phyloP scores from a whole-genome alignment of 1,140 invertebrate species.

The Pseudomyrmex sp. region DNA sequence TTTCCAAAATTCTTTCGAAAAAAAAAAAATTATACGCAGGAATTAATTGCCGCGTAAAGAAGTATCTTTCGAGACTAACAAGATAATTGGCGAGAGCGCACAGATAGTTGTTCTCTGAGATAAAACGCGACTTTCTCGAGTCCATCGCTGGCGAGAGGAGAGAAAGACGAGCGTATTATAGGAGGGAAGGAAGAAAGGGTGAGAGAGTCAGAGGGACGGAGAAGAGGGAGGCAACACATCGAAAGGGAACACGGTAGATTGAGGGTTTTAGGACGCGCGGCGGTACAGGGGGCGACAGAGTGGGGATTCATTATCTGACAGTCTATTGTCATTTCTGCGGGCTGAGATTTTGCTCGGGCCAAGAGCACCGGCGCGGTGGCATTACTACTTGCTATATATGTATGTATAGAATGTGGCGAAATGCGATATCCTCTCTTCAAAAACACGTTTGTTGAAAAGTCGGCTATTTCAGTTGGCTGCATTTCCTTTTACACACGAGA shows the following conservation, averaged over 20 bases:
- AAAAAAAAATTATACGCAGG: not conserved
- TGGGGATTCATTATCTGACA: conserved; percentile 82
- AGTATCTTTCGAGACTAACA: too few species aligned
- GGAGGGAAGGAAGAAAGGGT: conserved; percentile 2
- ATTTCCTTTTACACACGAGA: not conserved
- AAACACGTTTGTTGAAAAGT: conserved; percentile 69
- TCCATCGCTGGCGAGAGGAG: conserved; percentile 58
- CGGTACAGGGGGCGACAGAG: conserved; percentile 73
- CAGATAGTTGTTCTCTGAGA: conserved; percentile 59
- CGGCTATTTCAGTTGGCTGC: conserved; percentile 49
- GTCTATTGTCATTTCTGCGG: conserved; percentile 82
- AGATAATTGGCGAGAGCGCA: not conserved
- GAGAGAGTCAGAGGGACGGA: conserved; percentile 20
- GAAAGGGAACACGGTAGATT: conserved; percentile 69
- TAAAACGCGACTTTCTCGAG: conserved; percentile 69
- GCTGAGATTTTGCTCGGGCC: conserved; percentile 78
- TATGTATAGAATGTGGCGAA: conserved; percentile 44
- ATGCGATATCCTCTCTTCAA: conserved; percentile 65
- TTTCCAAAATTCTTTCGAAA: too few species aligned
- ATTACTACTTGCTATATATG: conserved; percentile 60
- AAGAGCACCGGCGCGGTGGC: conserved; percentile 61
- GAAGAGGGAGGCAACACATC: conserved; percentile 24
- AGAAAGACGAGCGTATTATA: conserved; percentile 3
- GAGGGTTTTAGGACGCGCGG: conserved; percentile 77
- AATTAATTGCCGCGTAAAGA: conserved; percentile 21